Base-by-base conservation (phyloP, 2,888 invertebrate genomes). In the Drosophila testacea region DNA sequence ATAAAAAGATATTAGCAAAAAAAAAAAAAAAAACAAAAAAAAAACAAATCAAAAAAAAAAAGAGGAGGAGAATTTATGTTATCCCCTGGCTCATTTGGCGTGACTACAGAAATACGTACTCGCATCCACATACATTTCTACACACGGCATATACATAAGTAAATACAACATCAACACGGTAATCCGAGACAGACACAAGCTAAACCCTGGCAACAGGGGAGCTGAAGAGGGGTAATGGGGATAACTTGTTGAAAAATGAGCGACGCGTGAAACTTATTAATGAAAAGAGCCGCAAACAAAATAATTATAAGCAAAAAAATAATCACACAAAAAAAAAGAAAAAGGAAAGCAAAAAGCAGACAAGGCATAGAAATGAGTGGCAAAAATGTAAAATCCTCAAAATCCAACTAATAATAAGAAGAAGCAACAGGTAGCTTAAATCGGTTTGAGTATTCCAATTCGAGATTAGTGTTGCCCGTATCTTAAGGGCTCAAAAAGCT, bases 261-360 rank as follows among this genome's bases (percentile, higher is more conserved):
- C 83, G 85, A 74, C 89, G 88, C 89, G 88, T 86, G 85, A 89
- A 89, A 89, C 85, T 85, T 89, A 89, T 89, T 89, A 89, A 89
- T 87, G 85, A 84, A 87, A 89, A 84, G 89, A 71, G 78, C 76
- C 85, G 80, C 79, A 67, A 70, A 79, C 70, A 60, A 79, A 81
- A 87, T 74, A 78, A 86, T 81, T 77, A 83, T 28, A 74, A 78
- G 56, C 70, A 80, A 75, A 68, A 65, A 70, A 59, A 42, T 47
- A 44, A 22, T 22, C 22, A 22, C 22, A 52, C 46, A 22, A 38
- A 34, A 39, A 34, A 60, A 54, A 64, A 38, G 30, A 39, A 34
- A 60, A 56, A 64, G 27, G 28, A 57, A 51, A 39, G 22, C 42
- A 68, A 69, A 46, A 55, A 28, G 22, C 27, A 55, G 34, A 10